A percentile compares a stretch with the other conserved stretches of the same genome.
phyloP scores from a whole-genome alignment of 2,888 invertebrate species.

The Cheilosia soror region DNA sequence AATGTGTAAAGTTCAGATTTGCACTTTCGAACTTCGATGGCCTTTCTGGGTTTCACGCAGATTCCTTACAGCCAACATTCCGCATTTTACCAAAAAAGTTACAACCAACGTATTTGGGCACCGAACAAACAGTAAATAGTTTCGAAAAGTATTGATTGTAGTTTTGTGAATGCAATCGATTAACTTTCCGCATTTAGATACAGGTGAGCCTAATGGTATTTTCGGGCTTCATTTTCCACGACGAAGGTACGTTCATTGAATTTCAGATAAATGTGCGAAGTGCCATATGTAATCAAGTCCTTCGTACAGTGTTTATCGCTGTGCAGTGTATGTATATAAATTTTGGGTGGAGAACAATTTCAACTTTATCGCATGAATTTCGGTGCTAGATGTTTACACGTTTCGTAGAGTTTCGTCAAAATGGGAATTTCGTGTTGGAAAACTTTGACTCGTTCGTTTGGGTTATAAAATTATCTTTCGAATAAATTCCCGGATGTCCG shows the following conservation, averaged over 20 bases:
- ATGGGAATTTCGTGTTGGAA: constrained; percentile 62
- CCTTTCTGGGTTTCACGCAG: constrained; percentile 1
- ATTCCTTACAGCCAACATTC: constrained; percentile 56
- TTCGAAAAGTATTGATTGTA: constrained; percentile 68
- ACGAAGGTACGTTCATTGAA: constrained; percentile 13
- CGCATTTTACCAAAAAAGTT: constrained; percentile 57
- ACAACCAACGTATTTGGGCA: constrained; percentile 54
- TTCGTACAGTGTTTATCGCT: constrained; percentile 30
- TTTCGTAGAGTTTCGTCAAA: constrained; percentile 53
- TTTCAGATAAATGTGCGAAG: constrained; percentile 18
- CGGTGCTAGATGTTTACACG: constrained; percentile 47
- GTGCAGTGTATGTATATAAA: constrained; percentile 12
- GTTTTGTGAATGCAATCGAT: constrained; percentile 65
- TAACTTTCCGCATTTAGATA: constrained; percentile 65
- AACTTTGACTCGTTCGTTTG: constrained; percentile 37
- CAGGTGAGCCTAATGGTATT: constrained; percentile 50
- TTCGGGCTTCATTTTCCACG: constrained; percentile 29
- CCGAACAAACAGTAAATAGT: constrained; percentile 70
- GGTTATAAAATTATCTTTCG: constrained; percentile 30
- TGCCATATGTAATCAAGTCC: constrained; percentile 40
- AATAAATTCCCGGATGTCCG: constrained; percentile 36
- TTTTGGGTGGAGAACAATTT: constrained; percentile 53
- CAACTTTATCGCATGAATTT: constrained; percentile 73
- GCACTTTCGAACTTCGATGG: constrained; percentile 36
- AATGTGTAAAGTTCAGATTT: constrained; percentile 69